Conservation (phyloP, 2,797 vertebrate genomes). For the Rousettus madagascariensis region DNA sequence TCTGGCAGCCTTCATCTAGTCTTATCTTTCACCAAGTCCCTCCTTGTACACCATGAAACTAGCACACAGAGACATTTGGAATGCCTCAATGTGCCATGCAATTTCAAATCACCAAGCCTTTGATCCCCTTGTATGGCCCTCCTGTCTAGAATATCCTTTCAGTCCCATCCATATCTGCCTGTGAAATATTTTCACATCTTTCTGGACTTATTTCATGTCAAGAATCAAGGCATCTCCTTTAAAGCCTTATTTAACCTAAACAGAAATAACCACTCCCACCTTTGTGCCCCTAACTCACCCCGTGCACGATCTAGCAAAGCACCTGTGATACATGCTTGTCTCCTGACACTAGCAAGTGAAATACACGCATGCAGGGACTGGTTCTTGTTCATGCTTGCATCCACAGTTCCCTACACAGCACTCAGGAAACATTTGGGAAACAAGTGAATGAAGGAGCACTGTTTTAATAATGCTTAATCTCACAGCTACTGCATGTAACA, state of each 20-base stretch:
- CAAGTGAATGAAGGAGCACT: background rate
- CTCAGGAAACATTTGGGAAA: background rate
- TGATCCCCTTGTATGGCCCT: background rate
- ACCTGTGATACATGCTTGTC: background rate
- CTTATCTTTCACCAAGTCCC: background rate
- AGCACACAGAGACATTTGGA: too few relatives aligned
- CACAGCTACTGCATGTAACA: background rate
- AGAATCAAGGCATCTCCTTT: background rate
- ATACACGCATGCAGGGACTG: background rate
- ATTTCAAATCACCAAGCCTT: background rate
- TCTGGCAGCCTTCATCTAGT: background rate
- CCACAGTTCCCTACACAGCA: background rate
- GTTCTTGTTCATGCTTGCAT: background rate
- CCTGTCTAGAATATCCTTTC: background rate
- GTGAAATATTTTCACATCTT: background rate
- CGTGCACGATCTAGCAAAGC: background rate
- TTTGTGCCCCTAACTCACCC: background rate
- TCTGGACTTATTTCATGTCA: background rate
- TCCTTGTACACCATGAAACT: background rate
- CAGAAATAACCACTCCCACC: background rate
- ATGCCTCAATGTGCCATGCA: background rate
- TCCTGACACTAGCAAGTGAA: background rate
- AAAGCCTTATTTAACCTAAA: background rate
- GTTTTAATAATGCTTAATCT: background rate
- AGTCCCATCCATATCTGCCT: background rate